Base-by-base conservation (phyloP, 2,888 invertebrate species). In the Acleris laterana region DNA sequence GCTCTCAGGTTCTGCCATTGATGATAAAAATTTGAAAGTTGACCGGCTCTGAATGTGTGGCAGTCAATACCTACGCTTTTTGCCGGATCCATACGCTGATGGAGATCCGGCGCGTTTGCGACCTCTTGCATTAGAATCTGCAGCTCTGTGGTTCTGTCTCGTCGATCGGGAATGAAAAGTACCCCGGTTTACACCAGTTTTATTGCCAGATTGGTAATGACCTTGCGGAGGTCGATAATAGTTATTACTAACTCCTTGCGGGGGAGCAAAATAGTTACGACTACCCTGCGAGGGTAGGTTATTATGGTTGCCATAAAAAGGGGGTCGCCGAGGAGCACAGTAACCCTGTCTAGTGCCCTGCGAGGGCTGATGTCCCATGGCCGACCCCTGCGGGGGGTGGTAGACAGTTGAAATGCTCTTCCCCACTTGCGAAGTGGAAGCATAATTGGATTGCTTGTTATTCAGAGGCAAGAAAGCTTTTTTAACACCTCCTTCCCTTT, bases 251-350 rank as follows among this genome's bases (percentile, higher is more conserved):
- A 48, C 5, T 17, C 48, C 48, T 17, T 48, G 48, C 17, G 48
- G n/a, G 48, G 48, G 48, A 48, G 48, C 16, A n/a, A 6, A 48
- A 48, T 48, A 2, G n/a, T 48, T 48, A 17, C 48, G 62, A 22
- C 28, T 66, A 64, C 70, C 70, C 59, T 57, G 63, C 68, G 68
- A 63, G 62, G 70, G 70, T 60, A n/a, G 16, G n/a, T 17, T 42
- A 42, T 13, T 46, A 11, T 5, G 22, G 28, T 17, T 13, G 5
- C 16, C 32, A 48, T 13, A 6, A 48, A 5, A 48, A 5, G 48
- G 48, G n/a, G n/a, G 17, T 17, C 17, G 17, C 48, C 48, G 17
- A 17, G 48, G 3, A n/a, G 48, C n/a, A n/a, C n/a, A 17, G 17
- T 5, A 17, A 1, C n/a, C 17, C 17, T 48, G 48, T 6, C 48